Conservation (phyloP, 2,113 vertebrate species). For the Ardeotis arabs region DNA sequence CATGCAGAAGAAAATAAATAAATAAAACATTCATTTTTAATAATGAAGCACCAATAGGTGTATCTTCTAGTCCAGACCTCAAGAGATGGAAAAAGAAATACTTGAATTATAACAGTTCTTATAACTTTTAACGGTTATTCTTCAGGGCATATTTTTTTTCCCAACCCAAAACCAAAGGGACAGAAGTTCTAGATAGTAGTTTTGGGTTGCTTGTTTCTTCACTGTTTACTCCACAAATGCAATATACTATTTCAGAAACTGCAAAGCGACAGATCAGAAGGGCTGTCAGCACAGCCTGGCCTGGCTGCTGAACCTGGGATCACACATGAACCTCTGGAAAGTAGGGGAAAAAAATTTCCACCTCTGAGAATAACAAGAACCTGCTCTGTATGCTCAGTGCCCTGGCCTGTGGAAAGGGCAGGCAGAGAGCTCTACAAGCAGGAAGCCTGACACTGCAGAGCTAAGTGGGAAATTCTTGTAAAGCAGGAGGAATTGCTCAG, state of each 20-base stretch:
- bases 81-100: background rate
- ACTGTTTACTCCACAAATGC: background rate
- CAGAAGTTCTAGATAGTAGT: background rate
- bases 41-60: background rate
- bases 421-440: background rate
- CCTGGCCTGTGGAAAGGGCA: background rate
- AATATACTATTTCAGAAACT: background rate
- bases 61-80: background rate
- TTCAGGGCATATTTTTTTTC: background rate
- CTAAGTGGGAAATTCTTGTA: background rate
- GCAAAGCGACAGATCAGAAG: background rate
- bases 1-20: background rate
- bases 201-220: background rate
- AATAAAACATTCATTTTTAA: background rate
- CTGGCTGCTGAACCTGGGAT: background rate
- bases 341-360: accelerated
- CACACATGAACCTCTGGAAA: background rate
- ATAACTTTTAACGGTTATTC: background rate
- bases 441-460: background rate
- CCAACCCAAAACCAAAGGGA: background rate
- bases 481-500: background rate
- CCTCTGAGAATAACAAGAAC: background rate
- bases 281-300: background rate
- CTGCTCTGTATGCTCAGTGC: background rate
- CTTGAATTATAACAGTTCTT: background rate